These are phyloP conservation scores for Galleria mellonella DNA, from an alignment of 1,140 invertebrate species.

Conservation along the genomic window DNA sequence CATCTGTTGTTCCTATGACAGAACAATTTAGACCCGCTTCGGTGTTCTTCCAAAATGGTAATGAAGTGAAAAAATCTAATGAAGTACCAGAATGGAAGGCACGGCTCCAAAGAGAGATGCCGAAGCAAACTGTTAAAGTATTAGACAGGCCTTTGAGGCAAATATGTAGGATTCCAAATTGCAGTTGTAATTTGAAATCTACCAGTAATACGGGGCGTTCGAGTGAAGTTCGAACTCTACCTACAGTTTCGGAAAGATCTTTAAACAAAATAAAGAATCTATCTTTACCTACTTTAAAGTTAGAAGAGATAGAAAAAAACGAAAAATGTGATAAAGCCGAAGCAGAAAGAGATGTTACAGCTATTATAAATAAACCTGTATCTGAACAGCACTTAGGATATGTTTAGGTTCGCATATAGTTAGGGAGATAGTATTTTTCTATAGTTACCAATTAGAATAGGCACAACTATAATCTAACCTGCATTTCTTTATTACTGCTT, in stretches of 20 bases:
- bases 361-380: constrained; percentile 58
- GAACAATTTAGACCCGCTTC: constrained; percentile 61
- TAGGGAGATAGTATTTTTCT: not conserved
- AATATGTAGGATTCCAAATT: constrained; percentile 59
- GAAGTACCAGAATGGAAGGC: constrained; percentile 54
- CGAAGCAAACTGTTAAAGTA: constrained; percentile 25
- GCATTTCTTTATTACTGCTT: constrained; percentile 1
- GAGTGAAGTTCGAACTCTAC: constrained; percentile 49
- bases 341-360: constrained; percentile 43
- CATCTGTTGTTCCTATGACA: constrained; percentile 49
- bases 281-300: constrained; percentile 57
- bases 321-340: constrained; percentile 35
- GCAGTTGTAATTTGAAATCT: constrained; percentile 51
- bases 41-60: constrained; percentile 42
- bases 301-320: constrained; percentile 49
- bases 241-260: constrained; percentile 38
- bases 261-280: constrained; percentile 54
- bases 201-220: constrained; percentile 24
- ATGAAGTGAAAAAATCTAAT: constrained; percentile 30
- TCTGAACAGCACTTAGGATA: constrained; percentile 82
- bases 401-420: constrained; percentile 60
- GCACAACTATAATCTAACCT: constrained; percentile 7
- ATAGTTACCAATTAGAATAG: constrained; percentile 17
- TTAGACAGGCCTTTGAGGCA: constrained; percentile 45
- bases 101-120: constrained; percentile 43